Evolutionary conservation across 2,888 invertebrate species (phyloP), one percentile per base, ranked within the genome.

Genomic region (Girardia tigrina): DNA sequence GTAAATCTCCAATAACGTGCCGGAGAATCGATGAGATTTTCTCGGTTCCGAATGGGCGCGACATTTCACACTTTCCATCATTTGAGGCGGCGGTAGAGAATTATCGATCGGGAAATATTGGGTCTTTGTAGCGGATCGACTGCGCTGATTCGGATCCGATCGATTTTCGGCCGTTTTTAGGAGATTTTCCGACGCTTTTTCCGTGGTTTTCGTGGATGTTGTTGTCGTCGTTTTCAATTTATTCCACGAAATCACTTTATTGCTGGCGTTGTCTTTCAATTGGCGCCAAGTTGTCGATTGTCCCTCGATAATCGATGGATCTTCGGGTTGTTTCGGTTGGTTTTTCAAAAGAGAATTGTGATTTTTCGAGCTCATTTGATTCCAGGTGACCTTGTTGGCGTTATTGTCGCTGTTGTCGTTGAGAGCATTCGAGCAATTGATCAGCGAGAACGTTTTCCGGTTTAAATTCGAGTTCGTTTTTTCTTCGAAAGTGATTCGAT

Each of bases 21-120:
- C 75, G n/a, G 75, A 75, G 26, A 70, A 75, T 56, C 75, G 72
- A 70, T 75, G 70, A 70, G 74, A 23, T 42, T 23, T 20, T 56
- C 56, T 28, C 16, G 26, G 28, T 29, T 42, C 26, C 23, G 23
- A 23, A 26, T 56, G 42, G n/a, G 26, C 23, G 16, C 26, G 1
- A 27, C 28, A 26, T 74, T 23, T 42, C 23, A 23, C 28, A 27
- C 26, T 29, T 6, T 29, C 71, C 16, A n/a, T 29, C 27, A n/a
- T 28, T 28, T 70, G 8, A 26, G 4, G 20, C 69, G 20, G 8
- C 28, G 74, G 27, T n/a, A n/a, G n/a, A 56, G 74, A 73, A 29
- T 36, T 16, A 36, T 42, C 36, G 4, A 36, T 42, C 6, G 12
- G 6, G 2, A 1, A 8, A 42, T 42, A 16, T 26, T 72, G 16